A percentile compares a stretch with the other conserved stretches of the same genome.
Conservation (phyloP, 1,140 invertebrate species). For the Atta cephalotes region DNA sequence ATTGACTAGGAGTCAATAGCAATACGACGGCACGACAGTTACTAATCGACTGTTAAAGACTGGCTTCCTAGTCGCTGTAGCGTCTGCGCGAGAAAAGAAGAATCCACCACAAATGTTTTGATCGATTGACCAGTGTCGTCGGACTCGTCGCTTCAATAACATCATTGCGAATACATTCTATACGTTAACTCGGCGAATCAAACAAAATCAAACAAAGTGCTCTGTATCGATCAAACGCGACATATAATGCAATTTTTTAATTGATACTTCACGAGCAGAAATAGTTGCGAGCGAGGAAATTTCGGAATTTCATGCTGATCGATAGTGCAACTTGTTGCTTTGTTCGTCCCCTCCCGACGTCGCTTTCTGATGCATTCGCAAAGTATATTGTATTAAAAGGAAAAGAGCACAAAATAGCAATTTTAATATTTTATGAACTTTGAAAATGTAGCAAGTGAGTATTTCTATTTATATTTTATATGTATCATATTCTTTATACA, state of each 20-base stretch:
- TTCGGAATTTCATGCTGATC: not conserved
- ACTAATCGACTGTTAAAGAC: constrained; percentile 27
- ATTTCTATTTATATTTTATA: not conserved
- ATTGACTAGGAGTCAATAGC: constrained; percentile 1
- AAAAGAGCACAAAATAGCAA: not conserved
- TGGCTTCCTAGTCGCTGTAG: not conserved
- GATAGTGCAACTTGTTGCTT: constrained; percentile 17
- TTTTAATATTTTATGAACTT: not conserved
- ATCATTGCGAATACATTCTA: not conserved
- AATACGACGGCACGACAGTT: not conserved
- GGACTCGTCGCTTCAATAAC: not conserved
- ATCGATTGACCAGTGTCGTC: constrained; percentile 32
- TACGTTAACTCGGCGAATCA: no score
- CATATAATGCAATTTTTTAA: no score
- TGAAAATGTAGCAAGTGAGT: not conserved
- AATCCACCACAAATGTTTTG: not conserved
- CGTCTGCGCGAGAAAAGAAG: constrained; percentile 42
- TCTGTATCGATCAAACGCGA: not conserved
- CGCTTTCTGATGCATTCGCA: not conserved
- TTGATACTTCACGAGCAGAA: no score
- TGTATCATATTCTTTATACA: not conserved
- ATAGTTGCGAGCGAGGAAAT: not conserved
- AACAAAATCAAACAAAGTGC: not conserved
- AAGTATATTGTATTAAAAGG: not conserved
- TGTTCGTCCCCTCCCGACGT: not conserved